These are phyloP conservation scores for Coccyzus lansbergi DNA, from an alignment of 2,797 vertebrate genomes.

Conservation along the genomic window DNA sequence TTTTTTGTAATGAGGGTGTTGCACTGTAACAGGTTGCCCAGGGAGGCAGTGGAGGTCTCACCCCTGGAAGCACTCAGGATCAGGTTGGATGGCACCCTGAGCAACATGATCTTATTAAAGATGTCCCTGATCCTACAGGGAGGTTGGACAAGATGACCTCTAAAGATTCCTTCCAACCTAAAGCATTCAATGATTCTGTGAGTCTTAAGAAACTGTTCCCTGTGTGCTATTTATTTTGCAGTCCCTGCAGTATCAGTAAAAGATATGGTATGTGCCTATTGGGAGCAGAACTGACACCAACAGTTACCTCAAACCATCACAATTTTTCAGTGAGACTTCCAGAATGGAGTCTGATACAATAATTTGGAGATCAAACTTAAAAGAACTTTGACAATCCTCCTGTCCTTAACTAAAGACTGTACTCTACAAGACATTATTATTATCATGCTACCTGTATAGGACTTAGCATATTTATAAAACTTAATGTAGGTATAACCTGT, in stretches of 20 bases:
- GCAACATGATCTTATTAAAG: too few species aligned
- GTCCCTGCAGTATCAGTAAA: not conserved
- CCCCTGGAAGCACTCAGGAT: too few species aligned
- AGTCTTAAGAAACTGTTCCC: not conserved
- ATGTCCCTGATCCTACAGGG: too few species aligned
- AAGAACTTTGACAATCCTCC: not conserved
- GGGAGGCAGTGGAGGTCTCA: too few species aligned
- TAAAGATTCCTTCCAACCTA: too few species aligned
- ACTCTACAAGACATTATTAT: not conserved
- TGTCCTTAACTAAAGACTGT: not conserved
- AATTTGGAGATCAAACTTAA: not conserved
- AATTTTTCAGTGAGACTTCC: not conserved
- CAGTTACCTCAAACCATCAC: not conserved
- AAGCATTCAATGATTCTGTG: too few species aligned
- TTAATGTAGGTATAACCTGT: not conserved
- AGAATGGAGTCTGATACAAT: not conserved
- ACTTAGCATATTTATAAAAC: accelerated
- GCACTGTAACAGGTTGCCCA: too few species aligned
- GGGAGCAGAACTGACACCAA: not conserved
- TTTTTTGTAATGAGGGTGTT: too few species aligned
- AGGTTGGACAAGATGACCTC: too few species aligned
- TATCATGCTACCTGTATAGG: not conserved
- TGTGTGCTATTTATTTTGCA: not conserved
- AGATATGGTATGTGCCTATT: not conserved
- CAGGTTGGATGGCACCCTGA: too few species aligned